A percentile compares a stretch with the other conserved stretches of the same genome.
These are phyloP conservation scores for Podotricha telesiphe DNA, from an alignment of 2,888 invertebrate species.

Conservation along the genomic window DNA sequence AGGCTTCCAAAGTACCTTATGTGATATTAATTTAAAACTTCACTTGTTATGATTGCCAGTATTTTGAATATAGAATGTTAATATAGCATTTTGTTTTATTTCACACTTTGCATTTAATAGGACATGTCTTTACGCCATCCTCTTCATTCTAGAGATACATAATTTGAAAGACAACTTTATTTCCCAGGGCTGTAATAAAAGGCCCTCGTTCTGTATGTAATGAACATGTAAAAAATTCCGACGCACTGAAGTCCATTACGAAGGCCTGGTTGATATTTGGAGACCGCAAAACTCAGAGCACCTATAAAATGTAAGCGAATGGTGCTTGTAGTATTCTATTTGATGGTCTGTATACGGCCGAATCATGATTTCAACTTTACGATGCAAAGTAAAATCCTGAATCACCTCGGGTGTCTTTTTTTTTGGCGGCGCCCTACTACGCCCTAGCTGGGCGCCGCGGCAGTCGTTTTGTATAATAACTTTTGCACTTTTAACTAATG, in stretches of 20 bases:
- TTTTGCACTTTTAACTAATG: not conserved
- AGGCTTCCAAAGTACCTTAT: constrained; percentile 26
- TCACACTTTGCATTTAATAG: constrained; percentile 26
- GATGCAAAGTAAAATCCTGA: constrained; percentile 9
- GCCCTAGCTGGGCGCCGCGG: not conserved
- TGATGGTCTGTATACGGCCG: constrained; percentile 30
- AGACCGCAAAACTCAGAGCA: constrained; percentile 28
- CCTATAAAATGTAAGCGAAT: constrained; percentile 28
- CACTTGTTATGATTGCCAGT: constrained; percentile 30
- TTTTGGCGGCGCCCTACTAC: not conserved
- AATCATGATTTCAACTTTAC: constrained; percentile 29
- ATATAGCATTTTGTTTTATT: constrained; percentile 37
- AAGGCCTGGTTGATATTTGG: constrained; percentile 6
- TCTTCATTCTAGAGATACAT: constrained; percentile 43
- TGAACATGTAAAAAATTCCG: constrained; percentile 62
- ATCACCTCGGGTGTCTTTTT: not conserved
- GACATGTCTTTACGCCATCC: constrained; percentile 19
- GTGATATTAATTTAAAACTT: constrained; percentile 43
- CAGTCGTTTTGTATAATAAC: not conserved
- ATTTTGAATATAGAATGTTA: constrained; percentile 36
- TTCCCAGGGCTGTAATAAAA: constrained; percentile 64
- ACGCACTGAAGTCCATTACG: constrained; percentile 32
- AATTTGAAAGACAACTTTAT: constrained; percentile 53
- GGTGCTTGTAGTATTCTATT: constrained; percentile 27
- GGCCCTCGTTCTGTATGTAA: constrained; percentile 56